These are phyloP conservation scores for Hycleus phaleratus DNA, from an alignment of 1,140 invertebrate species.

Conservation along the genomic window DNA sequence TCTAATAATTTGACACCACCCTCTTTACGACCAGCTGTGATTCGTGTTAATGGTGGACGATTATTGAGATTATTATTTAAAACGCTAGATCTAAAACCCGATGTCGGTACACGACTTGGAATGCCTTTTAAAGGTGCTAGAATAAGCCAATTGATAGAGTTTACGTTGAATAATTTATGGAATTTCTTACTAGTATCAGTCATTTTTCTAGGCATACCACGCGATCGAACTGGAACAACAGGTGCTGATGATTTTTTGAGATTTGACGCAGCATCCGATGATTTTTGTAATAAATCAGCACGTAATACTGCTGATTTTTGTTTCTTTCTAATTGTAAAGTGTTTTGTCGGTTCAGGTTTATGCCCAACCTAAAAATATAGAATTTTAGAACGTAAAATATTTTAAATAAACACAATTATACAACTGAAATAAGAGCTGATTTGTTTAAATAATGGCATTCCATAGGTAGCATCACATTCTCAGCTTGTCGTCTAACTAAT, in stretches of 20 bases:
- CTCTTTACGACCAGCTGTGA: constrained; percentile 64
- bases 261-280: constrained; percentile 79
- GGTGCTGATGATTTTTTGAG: constrained; percentile 82
- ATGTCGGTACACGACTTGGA: constrained; percentile 67
- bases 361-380: constrained; percentile 47
- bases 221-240: constrained; percentile 81
- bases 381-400: neutral
- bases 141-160: constrained; percentile 14
- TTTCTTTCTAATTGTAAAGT: constrained; percentile 91
- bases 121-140: constrained; percentile 84
- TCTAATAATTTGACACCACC: constrained; percentile 89
- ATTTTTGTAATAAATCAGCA: constrained; percentile 85
- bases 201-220: constrained; percentile 95
- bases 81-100: constrained; percentile 55
- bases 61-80: constrained; percentile 43
- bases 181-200: constrained; percentile 76
- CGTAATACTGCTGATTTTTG: constrained; percentile 88
- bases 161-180: neutral
- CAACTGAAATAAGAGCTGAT: constrained; percentile 79
- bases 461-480: constrained; percentile 80
- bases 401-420: constrained; percentile 43
- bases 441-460: constrained; percentile 97
- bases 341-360: constrained; percentile 64
- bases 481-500: constrained; percentile 77
- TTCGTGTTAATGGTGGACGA: constrained; percentile 42